phyloP scores from a whole-genome alignment of 2,888 invertebrate genomes.

The Oscheius sp. region DNA sequence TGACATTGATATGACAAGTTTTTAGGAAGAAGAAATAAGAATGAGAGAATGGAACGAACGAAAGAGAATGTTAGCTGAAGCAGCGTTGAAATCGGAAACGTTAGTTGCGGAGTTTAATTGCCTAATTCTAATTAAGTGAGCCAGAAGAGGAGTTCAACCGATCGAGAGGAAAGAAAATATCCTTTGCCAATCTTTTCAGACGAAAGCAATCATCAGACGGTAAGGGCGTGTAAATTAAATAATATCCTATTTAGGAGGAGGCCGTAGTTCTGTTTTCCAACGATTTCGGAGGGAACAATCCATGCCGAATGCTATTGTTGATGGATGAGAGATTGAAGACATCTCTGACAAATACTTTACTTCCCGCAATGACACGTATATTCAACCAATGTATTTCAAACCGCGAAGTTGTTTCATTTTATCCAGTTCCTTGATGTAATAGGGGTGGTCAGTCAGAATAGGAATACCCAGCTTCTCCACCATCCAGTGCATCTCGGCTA shows the following conservation, averaged over 20 bases:
- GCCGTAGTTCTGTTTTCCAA: slow-evolving; percentile 8
- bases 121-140: slow-evolving; percentile 12
- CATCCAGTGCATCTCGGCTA: slow-evolving; percentile 71
- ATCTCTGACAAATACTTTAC: slow-evolving; percentile 5
- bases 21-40: slow-evolving; percentile 30
- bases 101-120: slow-evolving; percentile 5
- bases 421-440: slow-evolving; percentile 45
- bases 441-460: slow-evolving; percentile 69
- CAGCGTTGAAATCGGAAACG: slow-evolving; percentile 29
- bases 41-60: slow-evolving; percentile 20
- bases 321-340: neutral
- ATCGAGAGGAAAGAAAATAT: slow-evolving; percentile 15
- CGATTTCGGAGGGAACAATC: slow-evolving; percentile 20
- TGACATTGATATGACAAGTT: neutral
- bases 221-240: neutral
- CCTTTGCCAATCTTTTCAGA: slow-evolving; percentile 31
- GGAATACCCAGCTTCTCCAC: slow-evolving; percentile 65
- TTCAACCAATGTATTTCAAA: slow-evolving; percentile 14
- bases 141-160: neutral
- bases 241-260: neutral
- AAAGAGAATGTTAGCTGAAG: slow-evolving; percentile 21
- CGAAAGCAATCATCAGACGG: slow-evolving; percentile 1
- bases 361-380: neutral
- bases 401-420: slow-evolving; percentile 3
- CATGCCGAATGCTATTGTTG: neutral